A percentile compares a stretch with the other conserved stretches of the same genome.
Conservation (phyloP, 2,888 invertebrate species). For the Amorpha juglandis region DNA sequence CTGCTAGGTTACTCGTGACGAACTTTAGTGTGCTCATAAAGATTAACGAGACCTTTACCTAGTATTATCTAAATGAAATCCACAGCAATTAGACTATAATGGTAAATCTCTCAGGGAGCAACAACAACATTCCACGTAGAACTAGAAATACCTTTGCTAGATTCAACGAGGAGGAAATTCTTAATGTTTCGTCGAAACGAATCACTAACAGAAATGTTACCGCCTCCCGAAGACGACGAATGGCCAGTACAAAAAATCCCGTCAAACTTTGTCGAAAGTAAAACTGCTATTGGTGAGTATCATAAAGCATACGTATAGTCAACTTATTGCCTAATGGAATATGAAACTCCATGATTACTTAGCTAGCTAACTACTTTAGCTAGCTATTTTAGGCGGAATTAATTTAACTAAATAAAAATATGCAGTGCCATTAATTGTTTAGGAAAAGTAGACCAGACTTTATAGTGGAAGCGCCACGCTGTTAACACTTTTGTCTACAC, state of each 20-base stretch:
- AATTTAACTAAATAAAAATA: too few species aligned
- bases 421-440: too few species aligned
- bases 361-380: too few species aligned
- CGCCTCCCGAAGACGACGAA: constrained; percentile 64
- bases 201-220: constrained; percentile 64
- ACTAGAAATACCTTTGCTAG: constrained; percentile 81
- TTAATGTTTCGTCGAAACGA: constrained; percentile 66
- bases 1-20: too few species aligned
- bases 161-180: constrained; percentile 67
- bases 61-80: background rate
- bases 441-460: too few species aligned
- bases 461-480: too few species aligned
- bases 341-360: too few species aligned
- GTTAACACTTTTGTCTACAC: too few species aligned
- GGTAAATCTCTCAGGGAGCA: constrained; percentile 52
- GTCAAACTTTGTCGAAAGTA: constrained; percentile 44
- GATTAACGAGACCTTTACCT: too few species aligned
- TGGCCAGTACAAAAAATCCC: constrained; percentile 40
- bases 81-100: background rate
- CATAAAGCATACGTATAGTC: background rate
- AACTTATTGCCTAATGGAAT: too few species aligned
- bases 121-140: constrained; percentile 79
- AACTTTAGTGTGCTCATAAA: too few species aligned
- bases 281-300: constrained; percentile 44
- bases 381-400: too few species aligned